phyloP scores from a whole-genome alignment of 2,797 vertebrate genomes.

The Hephaestus fuliginosus region DNA sequence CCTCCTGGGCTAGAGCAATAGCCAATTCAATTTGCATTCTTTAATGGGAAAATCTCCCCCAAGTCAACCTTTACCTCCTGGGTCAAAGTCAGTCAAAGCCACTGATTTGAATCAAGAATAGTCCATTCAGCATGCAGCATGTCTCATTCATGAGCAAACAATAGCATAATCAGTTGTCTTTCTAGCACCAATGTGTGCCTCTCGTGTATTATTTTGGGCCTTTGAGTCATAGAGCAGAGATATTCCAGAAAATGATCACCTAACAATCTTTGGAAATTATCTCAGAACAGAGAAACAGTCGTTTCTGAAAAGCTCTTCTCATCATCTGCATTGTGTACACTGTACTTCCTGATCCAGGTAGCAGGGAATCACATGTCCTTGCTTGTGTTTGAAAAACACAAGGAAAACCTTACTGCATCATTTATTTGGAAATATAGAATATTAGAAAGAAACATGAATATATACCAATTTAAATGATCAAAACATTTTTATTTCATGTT shows the following conservation, averaged over 20 bases:
- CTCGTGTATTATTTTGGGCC: neutral
- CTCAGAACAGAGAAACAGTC: too few relatives aligned
- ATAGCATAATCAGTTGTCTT: neutral
- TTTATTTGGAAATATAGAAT: neutral
- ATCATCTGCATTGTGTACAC: too few relatives aligned
- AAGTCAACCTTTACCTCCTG: slow-evolving; percentile 21
- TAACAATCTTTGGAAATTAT: neutral
- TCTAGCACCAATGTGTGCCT: neutral
- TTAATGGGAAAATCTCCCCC: slow-evolving; percentile 23
- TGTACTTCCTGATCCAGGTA: too few relatives aligned
- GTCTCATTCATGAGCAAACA: slow-evolving; percentile 6
- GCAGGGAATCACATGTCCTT: neutral
- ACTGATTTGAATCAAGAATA: neutral
- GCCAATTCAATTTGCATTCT: slow-evolving; percentile 33
- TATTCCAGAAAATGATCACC: neutral
- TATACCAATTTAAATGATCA: neutral
- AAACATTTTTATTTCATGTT: neutral
- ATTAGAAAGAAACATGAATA: neutral
- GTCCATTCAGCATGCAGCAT: slow-evolving; percentile 6
- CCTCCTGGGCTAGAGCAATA: slow-evolving; percentile 7
- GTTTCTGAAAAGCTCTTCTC: too few relatives aligned
- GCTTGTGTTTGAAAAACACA: neutral
- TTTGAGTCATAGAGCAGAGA: neutral
- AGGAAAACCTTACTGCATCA: neutral
- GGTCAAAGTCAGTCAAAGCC: slow-evolving; percentile 21